phyloP scores from a whole-genome alignment of 2,797 vertebrate species.

The Gambusia yucatana region DNA sequence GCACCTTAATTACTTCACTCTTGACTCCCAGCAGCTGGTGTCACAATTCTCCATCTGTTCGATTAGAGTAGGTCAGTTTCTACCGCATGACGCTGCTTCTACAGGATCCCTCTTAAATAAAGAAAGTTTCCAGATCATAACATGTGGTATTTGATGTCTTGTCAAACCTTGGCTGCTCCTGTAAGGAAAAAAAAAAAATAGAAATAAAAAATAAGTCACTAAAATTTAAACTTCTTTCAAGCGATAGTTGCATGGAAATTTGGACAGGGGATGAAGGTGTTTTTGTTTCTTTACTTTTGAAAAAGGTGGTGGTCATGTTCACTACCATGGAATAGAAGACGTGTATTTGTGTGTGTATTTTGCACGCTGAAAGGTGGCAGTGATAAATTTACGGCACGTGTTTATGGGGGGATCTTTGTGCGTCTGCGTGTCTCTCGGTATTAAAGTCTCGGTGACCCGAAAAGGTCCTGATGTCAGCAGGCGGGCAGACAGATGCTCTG shows the following conservation, averaged over 20 bases:
- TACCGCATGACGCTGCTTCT: not conserved
- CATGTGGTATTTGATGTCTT: constrained; percentile 21
- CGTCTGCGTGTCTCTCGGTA: constrained; percentile 7
- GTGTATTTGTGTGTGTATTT: not conserved
- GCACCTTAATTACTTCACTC: not conserved
- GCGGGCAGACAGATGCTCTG: constrained; percentile 80
- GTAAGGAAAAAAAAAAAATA: not conserved
- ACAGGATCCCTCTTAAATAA: not conserved
- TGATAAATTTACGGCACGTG: constrained; percentile 77
- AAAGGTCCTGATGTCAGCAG: constrained; percentile 67
- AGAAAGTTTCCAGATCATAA: not conserved
- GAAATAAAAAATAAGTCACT: not conserved
- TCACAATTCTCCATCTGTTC: constrained; percentile 12
- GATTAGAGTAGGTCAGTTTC: constrained; percentile 11
- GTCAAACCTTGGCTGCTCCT: constrained; percentile 1
- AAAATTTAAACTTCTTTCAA: not conserved
- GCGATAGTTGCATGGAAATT: not conserved
- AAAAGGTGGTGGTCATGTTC: not conserved
- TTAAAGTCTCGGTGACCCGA: constrained; percentile 60
- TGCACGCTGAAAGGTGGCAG: constrained; percentile 47
- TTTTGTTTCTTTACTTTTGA: not conserved
- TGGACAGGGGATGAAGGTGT: not conserved
- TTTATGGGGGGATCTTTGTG: constrained; percentile 36
- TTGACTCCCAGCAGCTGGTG: constrained; percentile 23
- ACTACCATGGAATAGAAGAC: not conserved